Conservation (phyloP, 2,888 invertebrate species). For the Tetranychus piercei region DNA sequence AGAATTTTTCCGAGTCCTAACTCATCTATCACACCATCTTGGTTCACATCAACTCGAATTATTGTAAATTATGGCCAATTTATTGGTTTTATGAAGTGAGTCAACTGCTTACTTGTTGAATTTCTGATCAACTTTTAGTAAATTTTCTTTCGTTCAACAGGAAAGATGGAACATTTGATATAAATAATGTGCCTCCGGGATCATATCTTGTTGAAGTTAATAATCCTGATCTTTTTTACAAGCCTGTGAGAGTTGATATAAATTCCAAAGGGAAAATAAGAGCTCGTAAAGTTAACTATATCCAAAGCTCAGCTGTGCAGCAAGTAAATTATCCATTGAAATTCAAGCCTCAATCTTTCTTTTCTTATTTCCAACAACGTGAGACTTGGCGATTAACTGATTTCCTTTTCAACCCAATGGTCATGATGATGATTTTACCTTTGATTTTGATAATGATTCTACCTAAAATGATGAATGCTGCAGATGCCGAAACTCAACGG, state of each 20-base stretch:
- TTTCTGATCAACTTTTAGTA: neutral
- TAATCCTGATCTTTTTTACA: conserved; percentile 76
- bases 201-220: conserved; percentile 83
- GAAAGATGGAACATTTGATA: conserved; percentile 72
- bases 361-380: conserved; percentile 71
- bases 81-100: conserved; percentile 55
- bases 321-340: conserved; percentile 81
- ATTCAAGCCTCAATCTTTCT: conserved; percentile 60
- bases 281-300: conserved; percentile 77
- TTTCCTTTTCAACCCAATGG: conserved; percentile 90
- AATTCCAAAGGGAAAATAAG: conserved; percentile 91
- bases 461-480: conserved; percentile 77
- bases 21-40: conserved; percentile 38
- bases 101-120: conserved; percentile 2
- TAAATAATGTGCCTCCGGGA: conserved; percentile 70
- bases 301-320: conserved; percentile 73
- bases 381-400: conserved; percentile 95
- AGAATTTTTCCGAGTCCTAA: conserved; percentile 53
- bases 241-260: conserved; percentile 86
- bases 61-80: conserved; percentile 75
- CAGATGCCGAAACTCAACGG: conserved; percentile 85
- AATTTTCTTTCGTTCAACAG: conserved; percentile 34
- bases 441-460: conserved; percentile 70
- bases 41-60: conserved; percentile 53
- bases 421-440: conserved; percentile 90